Evolutionary conservation across 2,888 invertebrate species (phyloP), one percentile per base, ranked within the genome.

Genomic region (Dendrolimus pini): DNA sequence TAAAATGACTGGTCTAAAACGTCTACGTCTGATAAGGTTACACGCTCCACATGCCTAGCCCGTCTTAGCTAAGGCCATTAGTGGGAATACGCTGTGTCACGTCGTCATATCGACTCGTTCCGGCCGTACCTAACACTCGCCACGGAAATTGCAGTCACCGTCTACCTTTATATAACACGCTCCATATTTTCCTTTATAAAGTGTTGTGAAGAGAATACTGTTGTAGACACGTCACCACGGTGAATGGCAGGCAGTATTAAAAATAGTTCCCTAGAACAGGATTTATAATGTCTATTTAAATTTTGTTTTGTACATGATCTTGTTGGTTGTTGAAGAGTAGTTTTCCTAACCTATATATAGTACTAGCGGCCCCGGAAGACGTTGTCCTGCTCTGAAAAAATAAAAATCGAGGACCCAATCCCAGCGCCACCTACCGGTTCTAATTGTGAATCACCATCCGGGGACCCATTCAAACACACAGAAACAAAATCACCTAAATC

Each of bases 51-150:
- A 47, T 47, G 12, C 6, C 47, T 12, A 9, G 47, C 9, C 47
- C 47, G 47, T 47, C 47, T 47, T 47, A 47, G 12, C 9, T 41
- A 13, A 14, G 41, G 13, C 55, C 55, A 55, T 55, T 55, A 55
- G 55, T n/a, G 41, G 14, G n/a, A 55, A 55, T 41, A 41, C 41
- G 55, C 55, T n/a, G 14, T 42, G 55, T 55, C 55, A 55, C 41
- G 13, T 6, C 41, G n/a, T 30, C 41, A 55, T 41, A 14, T 18
- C 14, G 18, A 54, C 14, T 54, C 54, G 54, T 41, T 54, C 30
- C 54, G 9, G 41, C 41, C 54, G 47, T 47, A 9, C 47, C 47
- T 47, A 47, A 47, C 47, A 47, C 47, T 47, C 47, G 47, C 47
- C 47, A 47, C 8, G 47, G 47, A 47, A 47, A 47, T 47, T 47